Base-by-base conservation (phyloP, 1,140 invertebrate genomes). In the Caenorhabditis elegans region DNA sequence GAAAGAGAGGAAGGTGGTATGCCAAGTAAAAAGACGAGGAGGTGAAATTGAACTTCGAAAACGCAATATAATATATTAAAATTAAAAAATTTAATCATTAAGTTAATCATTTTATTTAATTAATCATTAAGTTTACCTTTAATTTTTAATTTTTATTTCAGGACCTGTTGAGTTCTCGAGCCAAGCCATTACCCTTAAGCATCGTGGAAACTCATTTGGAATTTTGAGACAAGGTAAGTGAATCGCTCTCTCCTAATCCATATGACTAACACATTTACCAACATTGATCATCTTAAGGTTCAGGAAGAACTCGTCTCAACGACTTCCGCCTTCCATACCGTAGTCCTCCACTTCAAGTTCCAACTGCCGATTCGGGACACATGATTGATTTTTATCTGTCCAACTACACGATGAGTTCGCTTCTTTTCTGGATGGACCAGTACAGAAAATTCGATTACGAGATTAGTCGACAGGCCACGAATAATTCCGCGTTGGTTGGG, bases 381-480 rank as follows among this genome's bases (percentile, higher is more conserved):
- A 89, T 90, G 89, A 80, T 90, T 26, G 86, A 84, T 8, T 90
- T 88, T 80, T 86, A 89, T 51, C 36, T 90, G 46, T 85, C 83
- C 19, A 90, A 88, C 80, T 89, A 89, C 53, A 89, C 88, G 2
- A 34, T 89, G 17, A 75, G 84, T n/a, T 87, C 85, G 10, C 83
- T 89, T 22, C 84, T 89, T 22, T 89, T 90, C 80, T 89, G 88
- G 88, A 90, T 89, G 89, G 88, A 86, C 48, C 86, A 86, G 28
- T 86, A 86, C 36, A 46, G 87, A n/a, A 89, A 88, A 60, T 90
- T 89, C 47, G 88, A 89, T 79, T 89, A 89, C 51, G 88, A 89
- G 65, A 89, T 89, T 36, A 89, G 86, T 31, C 78, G 85, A 75
- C 43, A 70, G n/a, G 87, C 82, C 10, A 77, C 87, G 8, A 89